Conservation (phyloP, 2,888 invertebrate species). For the Lithophane leautieri region DNA sequence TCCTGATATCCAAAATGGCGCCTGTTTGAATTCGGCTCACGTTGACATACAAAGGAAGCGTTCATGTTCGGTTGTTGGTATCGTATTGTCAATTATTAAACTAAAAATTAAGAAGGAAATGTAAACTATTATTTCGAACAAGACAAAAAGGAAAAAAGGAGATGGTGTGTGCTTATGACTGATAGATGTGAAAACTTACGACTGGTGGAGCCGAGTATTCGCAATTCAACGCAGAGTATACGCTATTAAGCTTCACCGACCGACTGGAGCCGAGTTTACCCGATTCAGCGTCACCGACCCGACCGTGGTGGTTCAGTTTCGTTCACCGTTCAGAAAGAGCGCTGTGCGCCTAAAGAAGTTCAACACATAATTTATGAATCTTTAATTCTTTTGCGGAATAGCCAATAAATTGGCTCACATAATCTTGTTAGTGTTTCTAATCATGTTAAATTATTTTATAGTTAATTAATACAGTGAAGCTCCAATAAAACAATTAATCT, state of each 20-base stretch:
- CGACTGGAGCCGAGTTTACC: too few relatives aligned
- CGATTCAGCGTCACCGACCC: too few relatives aligned
- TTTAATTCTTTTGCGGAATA: background rate
- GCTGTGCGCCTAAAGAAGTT: too few relatives aligned
- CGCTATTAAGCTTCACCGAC: too few relatives aligned
- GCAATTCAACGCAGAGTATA: too few relatives aligned
- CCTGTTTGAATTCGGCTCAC: conserved; percentile 20
- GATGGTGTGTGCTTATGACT: too few relatives aligned
- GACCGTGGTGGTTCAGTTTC: too few relatives aligned
- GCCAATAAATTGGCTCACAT: background rate
- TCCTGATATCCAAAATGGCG: conserved; percentile 34
- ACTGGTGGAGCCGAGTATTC: too few relatives aligned
- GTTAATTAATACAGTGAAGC: background rate
- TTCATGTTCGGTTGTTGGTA: background rate
- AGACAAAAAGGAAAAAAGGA: background rate
- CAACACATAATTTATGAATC: too few relatives aligned
- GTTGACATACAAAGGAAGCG: conserved; percentile 15
- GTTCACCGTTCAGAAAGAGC: too few relatives aligned
- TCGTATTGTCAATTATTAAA: background rate
- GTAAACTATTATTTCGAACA: background rate
- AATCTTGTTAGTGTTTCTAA: background rate
- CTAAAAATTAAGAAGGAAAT: background rate
- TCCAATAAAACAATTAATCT: background rate
- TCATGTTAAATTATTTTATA: background rate
- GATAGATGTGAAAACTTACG: too few relatives aligned